phyloP scores from a whole-genome alignment of 2,797 vertebrate genomes.

The Scolopax bukidnonensis region DNA sequence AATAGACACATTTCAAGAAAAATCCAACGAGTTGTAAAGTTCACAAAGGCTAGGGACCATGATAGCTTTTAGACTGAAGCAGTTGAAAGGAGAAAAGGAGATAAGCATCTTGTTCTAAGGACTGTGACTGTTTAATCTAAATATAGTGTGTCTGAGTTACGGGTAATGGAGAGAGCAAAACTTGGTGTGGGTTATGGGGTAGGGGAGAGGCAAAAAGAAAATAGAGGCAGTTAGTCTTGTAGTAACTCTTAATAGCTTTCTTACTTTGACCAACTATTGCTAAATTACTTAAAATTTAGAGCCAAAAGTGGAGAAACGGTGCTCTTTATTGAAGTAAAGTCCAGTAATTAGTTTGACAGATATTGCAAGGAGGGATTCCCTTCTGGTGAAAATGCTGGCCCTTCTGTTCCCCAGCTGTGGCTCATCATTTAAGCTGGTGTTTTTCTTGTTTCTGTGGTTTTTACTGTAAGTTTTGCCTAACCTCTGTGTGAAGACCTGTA shows the following conservation, averaged over 20 bases:
- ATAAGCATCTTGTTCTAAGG: not conserved
- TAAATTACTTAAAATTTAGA: not conserved
- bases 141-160: not conserved
- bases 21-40: slow-evolving; percentile 58
- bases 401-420: not conserved
- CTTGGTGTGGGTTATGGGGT: not conserved
- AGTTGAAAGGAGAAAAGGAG: not conserved
- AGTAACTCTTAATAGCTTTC: not conserved
- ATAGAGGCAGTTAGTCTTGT: not conserved
- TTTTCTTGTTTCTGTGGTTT: slow-evolving; percentile 20
- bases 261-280: not conserved
- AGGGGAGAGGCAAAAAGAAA: not conserved
- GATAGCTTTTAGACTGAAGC: slow-evolving; percentile 22
- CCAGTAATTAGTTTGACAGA: not conserved
- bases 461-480: not conserved
- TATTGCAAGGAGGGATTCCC: not conserved
- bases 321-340: not conserved
- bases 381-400: not conserved
- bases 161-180: not conserved
- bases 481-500: not conserved
- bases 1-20: slow-evolving; percentile 70
- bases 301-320: not conserved
- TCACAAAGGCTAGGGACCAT: slow-evolving; percentile 45
- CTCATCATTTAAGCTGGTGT: not conserved
- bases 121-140: slow-evolving; percentile 1